Base-by-base conservation (phyloP, 2,888 invertebrate species). In the Plusia festucae region DNA sequence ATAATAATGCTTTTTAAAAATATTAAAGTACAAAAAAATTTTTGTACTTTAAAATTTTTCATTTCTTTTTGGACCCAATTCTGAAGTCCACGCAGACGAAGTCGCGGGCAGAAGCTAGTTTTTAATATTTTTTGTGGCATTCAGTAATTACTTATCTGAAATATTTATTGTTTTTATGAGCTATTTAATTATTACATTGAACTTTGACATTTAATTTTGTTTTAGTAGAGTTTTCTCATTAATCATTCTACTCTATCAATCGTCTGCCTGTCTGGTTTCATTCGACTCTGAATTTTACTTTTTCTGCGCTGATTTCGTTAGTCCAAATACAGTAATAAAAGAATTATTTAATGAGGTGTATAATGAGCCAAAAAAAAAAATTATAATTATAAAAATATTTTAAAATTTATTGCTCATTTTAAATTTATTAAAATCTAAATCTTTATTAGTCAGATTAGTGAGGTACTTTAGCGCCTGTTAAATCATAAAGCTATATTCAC, bases 401-500 rank as follows among this genome's bases (percentile, higher is more conserved):
- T n/a, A 9, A 20, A 11, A 49, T 49, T 49, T 49, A 20, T 49
- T 49, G 18, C 18, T 49, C 20, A 49, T 49, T 49, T 16, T 11
- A 49, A 18, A 49, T 18, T 46, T 49, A 49, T 49, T 15, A 13
- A 51, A 51, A 52, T 32, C 11, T 32, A 15, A 1, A n/a, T 32
- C 30, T 20, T 16, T 27, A 60, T 54, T 60, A 40, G 20, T 22
- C 56, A 32, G 0, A 16, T 55, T n/a, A 44, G 57, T 24, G 8
- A 55, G 56, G 58, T 55, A 52, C 53, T 30, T 69, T 54, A 67
- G 44, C 60, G 40, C 46, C 55, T 55, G 24, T 52, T 65, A 65
- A 73, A 73, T 70, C 75, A 76, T 82, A 83, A 82, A 82, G 79
- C 72, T 68, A 73, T 79, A 73, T 68, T 73, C 77, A 80, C 82